Conservation (phyloP, 1,140 invertebrate species). For the Ceratina calcarata region DNA sequence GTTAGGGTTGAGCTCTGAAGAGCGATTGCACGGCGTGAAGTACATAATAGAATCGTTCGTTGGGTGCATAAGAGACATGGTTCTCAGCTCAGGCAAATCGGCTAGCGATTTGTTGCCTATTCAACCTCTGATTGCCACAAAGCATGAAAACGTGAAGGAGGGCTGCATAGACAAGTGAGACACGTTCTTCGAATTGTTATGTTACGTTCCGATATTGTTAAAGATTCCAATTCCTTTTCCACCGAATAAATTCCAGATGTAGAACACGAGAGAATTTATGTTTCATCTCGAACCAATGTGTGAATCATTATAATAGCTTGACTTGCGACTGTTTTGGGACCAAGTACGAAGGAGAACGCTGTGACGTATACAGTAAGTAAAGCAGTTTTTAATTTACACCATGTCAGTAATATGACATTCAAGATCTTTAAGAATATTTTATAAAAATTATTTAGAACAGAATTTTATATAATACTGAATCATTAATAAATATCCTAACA, state of each 20-base stretch:
- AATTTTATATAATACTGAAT: background rate
- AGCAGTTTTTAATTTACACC: background rate
- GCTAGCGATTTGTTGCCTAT: constrained; percentile 90
- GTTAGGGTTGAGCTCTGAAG: constrained; percentile 90
- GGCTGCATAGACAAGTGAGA: constrained; percentile 88
- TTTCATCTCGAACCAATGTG: constrained; percentile 90
- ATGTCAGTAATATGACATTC: background rate
- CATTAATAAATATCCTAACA: background rate
- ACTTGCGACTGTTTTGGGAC: constrained; percentile 96
- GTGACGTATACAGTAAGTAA: constrained; percentile 93
- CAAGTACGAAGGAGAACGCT: constrained; percentile 92
- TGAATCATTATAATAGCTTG: constrained; percentile 93
- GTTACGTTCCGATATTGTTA: no score
- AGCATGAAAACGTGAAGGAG: constrained; percentile 92
- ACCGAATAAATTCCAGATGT: constrained; percentile 79
- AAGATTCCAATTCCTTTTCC: background rate
- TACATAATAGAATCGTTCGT: constrained; percentile 96
- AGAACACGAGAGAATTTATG: constrained; percentile 90
- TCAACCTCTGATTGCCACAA: constrained; percentile 89
- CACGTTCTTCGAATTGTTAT: background rate
- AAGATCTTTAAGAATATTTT: background rate
- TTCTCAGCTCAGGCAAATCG: constrained; percentile 90
- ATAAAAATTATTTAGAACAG: background rate
- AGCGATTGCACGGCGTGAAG: constrained; percentile 91
- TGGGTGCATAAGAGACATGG: constrained; percentile 93